Evolutionary conservation across 1,140 invertebrate species (phyloP).

Genomic region (Ptiloglossa arizonensis): DNA sequence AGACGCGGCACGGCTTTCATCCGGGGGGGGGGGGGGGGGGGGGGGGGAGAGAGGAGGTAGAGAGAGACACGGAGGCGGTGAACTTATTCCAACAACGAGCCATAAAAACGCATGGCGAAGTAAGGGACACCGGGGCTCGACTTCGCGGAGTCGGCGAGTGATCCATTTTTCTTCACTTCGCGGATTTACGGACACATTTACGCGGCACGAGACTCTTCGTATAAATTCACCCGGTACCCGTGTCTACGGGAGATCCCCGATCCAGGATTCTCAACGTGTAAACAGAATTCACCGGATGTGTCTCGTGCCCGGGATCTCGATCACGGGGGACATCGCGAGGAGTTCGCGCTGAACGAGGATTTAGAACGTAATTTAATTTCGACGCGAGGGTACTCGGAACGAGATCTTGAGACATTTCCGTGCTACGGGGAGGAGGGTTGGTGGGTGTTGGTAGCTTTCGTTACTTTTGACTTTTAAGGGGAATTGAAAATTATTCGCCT

Average conservation of each 20-base stretch:
- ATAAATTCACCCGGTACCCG: constrained; percentile 16
- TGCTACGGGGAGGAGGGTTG: too few relatives aligned
- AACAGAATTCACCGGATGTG: constrained; percentile 5
- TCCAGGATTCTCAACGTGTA: background rate
- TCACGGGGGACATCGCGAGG: background rate
- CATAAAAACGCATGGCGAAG: constrained; percentile 3
- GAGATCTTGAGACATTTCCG: too few relatives aligned
- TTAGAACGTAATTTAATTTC: background rate
- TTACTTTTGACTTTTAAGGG: too few relatives aligned
- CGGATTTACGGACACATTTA: constrained; percentile 18
- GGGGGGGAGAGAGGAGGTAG: too few relatives aligned
- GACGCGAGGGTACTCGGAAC: background rate
- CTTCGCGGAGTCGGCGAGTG: background rate
- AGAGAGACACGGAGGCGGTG: too few relatives aligned
- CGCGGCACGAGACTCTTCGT: background rate
- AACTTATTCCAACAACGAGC: background rate
- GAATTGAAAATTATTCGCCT: too few relatives aligned
- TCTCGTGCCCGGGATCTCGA: background rate
- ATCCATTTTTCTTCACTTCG: constrained; percentile 36
- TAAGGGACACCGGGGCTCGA: background rate
- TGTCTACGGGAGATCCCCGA: too few relatives aligned
- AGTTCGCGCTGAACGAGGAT: background rate
- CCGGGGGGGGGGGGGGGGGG: too few relatives aligned
- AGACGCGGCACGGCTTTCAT: background rate
- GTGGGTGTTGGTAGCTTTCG: too few relatives aligned